phyloP scores from a whole-genome alignment of 2,113 vertebrate species.

The Syrmaticus mikado region DNA sequence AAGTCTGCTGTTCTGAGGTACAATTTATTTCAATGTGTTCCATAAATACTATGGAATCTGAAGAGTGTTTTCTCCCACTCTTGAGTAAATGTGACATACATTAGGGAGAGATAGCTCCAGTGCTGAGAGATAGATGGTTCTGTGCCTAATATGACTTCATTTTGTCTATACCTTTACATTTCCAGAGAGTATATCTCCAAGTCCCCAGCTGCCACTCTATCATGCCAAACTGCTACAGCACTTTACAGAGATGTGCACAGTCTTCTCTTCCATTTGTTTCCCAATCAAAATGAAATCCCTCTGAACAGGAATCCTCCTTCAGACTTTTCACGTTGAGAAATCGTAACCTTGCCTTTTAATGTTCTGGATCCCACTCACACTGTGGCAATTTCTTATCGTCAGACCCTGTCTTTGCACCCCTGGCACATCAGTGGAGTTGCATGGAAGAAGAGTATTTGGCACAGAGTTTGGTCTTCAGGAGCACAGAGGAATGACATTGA shows the following conservation, averaged over 20 bases:
- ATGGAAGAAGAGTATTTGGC: not conserved
- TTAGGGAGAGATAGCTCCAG: not conserved
- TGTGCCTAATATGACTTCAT: not conserved
- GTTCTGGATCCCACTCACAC: not conserved
- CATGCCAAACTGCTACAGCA: not conserved
- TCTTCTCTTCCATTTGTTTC: not conserved
- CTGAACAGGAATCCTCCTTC: not conserved
- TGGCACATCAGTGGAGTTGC: not conserved
- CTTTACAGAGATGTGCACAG: fast-evolving
- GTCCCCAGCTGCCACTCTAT: not conserved
- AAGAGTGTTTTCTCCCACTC: not conserved
- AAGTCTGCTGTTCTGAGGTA: not conserved
- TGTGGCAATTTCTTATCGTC: not conserved
- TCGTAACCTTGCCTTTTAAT: not conserved
- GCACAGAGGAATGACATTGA: not conserved
- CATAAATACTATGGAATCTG: not conserved
- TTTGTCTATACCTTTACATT: not conserved
- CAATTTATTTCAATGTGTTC: not conserved
- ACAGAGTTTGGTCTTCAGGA: not conserved
- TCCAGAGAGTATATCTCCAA: not conserved
- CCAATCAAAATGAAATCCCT: not conserved
- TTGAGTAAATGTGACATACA: not conserved
- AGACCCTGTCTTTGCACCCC: not conserved
- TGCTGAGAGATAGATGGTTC: not conserved
- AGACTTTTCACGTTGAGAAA: not conserved